A percentile compares a stretch with the other conserved stretches of the same genome.
These are phyloP conservation scores for Liolophura sinensis DNA, from an alignment of 1,140 invertebrate genomes.

Conservation along the genomic window DNA sequence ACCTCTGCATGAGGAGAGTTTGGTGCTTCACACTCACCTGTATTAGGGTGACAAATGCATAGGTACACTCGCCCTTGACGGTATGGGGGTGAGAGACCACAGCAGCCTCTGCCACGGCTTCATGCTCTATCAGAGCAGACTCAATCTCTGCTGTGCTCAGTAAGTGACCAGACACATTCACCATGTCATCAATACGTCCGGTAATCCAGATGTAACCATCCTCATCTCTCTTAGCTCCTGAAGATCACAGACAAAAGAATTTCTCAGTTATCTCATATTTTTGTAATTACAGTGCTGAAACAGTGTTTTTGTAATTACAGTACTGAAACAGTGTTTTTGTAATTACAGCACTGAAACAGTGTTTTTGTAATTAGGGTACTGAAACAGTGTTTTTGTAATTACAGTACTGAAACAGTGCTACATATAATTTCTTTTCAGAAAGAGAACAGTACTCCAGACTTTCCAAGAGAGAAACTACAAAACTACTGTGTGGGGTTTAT, in stretches of 20 bases:
- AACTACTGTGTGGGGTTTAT: too few relatives aligned
- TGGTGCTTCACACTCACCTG: conserved; percentile 60
- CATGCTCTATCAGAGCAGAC: conserved; percentile 76
- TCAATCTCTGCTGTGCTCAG: conserved; percentile 95
- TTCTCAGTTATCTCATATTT: neutral
- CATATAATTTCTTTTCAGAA: too few relatives aligned
- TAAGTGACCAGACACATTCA: conserved; percentile 96
- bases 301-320: too few relatives aligned
- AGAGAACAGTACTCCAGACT: too few relatives aligned
- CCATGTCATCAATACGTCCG: conserved; percentile 95
- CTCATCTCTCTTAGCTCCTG: conserved; percentile 82
- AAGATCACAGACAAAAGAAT: conserved; percentile 10
- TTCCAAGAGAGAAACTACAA: too few relatives aligned
- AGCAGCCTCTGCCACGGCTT: conserved; percentile 84
- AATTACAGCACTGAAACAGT: too few relatives aligned
- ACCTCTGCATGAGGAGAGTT: too few relatives aligned
- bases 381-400: too few relatives aligned
- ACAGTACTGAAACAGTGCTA: too few relatives aligned
- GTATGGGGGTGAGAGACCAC: conserved; percentile 91
- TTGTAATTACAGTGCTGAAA: neutral
- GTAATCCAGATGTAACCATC: conserved; percentile 98
- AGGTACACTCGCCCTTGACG: conserved; percentile 94
- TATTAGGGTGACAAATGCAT: conserved; percentile 92
- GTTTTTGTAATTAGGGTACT: too few relatives aligned
- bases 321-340: too few relatives aligned